Base-by-base conservation (phyloP, 2,888 invertebrate genomes). In the Drosophila melanosoma region DNA sequence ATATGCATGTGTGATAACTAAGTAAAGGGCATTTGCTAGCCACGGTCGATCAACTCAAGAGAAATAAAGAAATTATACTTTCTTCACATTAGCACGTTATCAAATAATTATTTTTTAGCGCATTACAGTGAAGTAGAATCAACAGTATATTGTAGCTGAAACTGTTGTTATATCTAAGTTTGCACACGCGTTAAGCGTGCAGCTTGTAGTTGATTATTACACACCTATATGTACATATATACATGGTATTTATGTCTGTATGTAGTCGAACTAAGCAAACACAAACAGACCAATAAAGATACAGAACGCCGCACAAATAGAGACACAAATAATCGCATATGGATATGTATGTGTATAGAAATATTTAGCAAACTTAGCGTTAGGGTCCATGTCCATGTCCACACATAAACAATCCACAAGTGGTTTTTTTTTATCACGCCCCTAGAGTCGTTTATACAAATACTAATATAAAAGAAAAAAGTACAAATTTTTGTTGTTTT, bases 361-460 rank as follows among this genome's bases (percentile, higher is more conserved):
- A 29, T 56, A 38, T 26, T 20, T 38, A 51, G 11, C 36, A 61
- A 32, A 52, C n/a, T 20, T 53, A 42, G 58, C 62, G 54, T 53
- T 49, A 40, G 72, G 81, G 66, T 61, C 65, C 56, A 54, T 81
- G 66, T 61, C 65, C 56, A 54, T 81, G 64, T 52, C 74, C 62
- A 69, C 68, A 79, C 53, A 60, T 60, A 53, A 72, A 60, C 73
- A 79, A 69, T 69, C 74, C 54, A 74, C 71, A 87, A 87, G 69
- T 82, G 76, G 71, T 72, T 72, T 36, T 38, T 69, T 81, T 81
- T 73, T 81, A 80, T 79, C 68, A 68, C 63, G 49, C 56, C 63
- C 60, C 54, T 68, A 53, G 56, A 48, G 45, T 61, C 52, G 59
- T 53, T 57, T 56, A 69, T 57, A 54, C 23, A 52, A 36, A 52